Evolutionary conservation across 2,888 invertebrate genomes (phyloP), one percentile per base, ranked within the genome.

Genomic region (Lamellibrachia satsuma): DNA sequence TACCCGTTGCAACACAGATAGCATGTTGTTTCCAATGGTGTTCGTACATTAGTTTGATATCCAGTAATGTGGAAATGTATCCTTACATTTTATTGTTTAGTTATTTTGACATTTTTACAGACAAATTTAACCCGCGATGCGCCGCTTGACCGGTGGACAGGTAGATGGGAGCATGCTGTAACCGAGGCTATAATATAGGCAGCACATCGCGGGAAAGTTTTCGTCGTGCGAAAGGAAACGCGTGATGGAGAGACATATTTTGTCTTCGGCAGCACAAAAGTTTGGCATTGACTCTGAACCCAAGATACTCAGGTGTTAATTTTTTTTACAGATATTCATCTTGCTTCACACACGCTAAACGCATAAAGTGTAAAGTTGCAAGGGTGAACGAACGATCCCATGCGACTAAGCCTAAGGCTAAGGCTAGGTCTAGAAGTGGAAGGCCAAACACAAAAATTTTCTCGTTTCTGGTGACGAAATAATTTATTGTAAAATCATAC

Each of bases 211-310:
- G 75, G 75, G 75, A 75, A 75, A 75, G 15, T 75, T 75, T 15
- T 75, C 75, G 75, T 15, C 4, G 6, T 15, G 6, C 75, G 22
- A 75, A 75, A 15, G 22, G n/a, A 75, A 75, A 15, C 15, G 75
- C 75, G 75, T 75, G n/a, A 75, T 75, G 75, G 75, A 75, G 75
- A 75, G 75, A 22, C 75, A 75, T 75, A 22, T 75, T 75, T 75
- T 75, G 75, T 75, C 75, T 75, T 75, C 75, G 75, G 75, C 75
- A 22, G 75, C 75, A 75, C 75, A 75, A 75, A 75, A n/a, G 75
- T 75, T 75, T 75, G 75, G 75, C 75, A 75, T 75, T 75, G 75
- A 75, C 75, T 75, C 75, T 22, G 75, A 75, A 75, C 75, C 75
- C 22, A 75, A 75, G 22, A 75, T 75, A 75, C 75, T 75, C 75